Base-by-base conservation (phyloP, 2,888 invertebrate species). In the Macaria notata region DNA sequence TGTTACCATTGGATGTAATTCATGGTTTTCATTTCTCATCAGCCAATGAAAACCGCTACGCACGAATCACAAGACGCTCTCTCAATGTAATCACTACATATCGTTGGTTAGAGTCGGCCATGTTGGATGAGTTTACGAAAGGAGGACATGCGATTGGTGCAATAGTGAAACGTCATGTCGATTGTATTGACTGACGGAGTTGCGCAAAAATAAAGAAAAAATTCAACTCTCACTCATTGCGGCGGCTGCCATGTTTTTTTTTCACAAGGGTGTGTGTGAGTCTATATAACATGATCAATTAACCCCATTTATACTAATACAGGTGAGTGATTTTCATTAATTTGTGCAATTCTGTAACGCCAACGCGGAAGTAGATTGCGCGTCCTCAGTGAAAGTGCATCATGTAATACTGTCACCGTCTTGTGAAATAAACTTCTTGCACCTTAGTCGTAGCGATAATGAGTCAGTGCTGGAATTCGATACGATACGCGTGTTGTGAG, bases 201-300 rank as follows among this genome's bases (percentile, higher is more conserved):
- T 88, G 89, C 90, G 92, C 88, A 90, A 85, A 56, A 88, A 76
- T 41, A 44, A 44, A 44, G 44, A 82, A 72, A 76, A 78, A 75
- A 76, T 81, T 80, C 75, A 79, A 85, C 82, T 86, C 84, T 83
- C 83, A 81, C 84, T 88, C 83, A 77, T 86, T 78, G 78, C 82
- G 81, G 78, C 82, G 81, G 88, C 93, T 94, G 95, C 95, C 95
- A 95, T 95, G 95, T 95, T 95, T 94, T 94, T 94, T 93, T 63
- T 62, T 58, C 93, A 19, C 19, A 93, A 93, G 93, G 94, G 94
- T 94, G 94, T 94, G 89, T 88, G 86, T 88, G 82, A 86, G 79
- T 83, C 83, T 79, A 82, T 81, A 76, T 86, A 85, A 78, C 84
- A 90, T 90, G 90, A 78, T 83, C 83, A 77, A 86, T 83, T 88